Conservation (phyloP, 2,888 invertebrate genomes). For the Automeris io region DNA sequence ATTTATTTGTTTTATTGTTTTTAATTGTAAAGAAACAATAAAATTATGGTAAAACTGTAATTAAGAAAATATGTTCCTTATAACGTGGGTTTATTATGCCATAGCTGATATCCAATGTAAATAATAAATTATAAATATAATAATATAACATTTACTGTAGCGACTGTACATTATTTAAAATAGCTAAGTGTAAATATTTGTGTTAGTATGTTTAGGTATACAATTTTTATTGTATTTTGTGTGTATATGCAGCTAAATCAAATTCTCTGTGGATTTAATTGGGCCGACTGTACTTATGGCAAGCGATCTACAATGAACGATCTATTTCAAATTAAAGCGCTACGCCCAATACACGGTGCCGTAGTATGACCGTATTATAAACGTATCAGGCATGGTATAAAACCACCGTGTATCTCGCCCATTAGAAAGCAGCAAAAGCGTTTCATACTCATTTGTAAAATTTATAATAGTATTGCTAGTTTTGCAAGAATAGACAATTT, state of each 20-base stretch:
- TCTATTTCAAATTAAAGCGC: no score
- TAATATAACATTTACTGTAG: conserved; percentile 27
- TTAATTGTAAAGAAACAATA: neutral
- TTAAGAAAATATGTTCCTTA: conserved; percentile 36
- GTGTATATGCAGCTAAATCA: conserved; percentile 46
- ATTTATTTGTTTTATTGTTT: neutral
- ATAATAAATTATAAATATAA: conserved; percentile 20
- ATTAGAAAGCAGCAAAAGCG: no score
- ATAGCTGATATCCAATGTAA: conserved; percentile 40
- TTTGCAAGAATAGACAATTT: no score
- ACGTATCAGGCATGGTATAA: no score
- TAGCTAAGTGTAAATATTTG: conserved; percentile 38
- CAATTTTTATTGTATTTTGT: conserved; percentile 41
- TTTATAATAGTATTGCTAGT: no score
- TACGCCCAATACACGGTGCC: no score
- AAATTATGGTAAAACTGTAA: conserved; percentile 3
- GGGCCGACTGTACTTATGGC: neutral
- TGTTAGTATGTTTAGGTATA: conserved; percentile 27
- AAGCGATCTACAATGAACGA: neutral
- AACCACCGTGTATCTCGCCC: no score
- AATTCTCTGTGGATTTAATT: conserved; percentile 1
- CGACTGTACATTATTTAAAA: conserved; percentile 21
- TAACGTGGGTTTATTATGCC: conserved; percentile 33
- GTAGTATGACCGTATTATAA: no score
- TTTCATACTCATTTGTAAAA: no score